Percentiles rank a stretch among this genome's conserved stretches.
Evolutionary conservation across 1,140 invertebrate genomes (phyloP).

Genomic region (Manduca sexta): DNA sequence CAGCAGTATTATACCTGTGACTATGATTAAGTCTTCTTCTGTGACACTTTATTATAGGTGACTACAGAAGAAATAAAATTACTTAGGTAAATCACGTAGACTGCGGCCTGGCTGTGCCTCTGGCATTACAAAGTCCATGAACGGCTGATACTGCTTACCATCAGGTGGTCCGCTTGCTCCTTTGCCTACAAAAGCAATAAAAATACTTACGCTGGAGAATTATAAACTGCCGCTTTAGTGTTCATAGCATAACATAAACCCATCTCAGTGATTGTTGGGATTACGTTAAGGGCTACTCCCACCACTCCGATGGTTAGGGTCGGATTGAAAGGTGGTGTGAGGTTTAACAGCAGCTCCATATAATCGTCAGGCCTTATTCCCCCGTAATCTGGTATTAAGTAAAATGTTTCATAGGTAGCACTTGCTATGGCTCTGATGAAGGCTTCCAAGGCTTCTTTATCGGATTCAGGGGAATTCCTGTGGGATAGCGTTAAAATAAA

Average conservation of each 20-base stretch:
- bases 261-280: conserved; percentile 77
- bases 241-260: conserved; percentile 80
- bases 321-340: conserved; percentile 73
- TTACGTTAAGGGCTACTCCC: conserved; percentile 64
- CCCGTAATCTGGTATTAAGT: conserved; percentile 67
- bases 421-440: conserved; percentile 74
- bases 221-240: conserved; percentile 77
- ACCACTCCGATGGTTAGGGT: conserved; percentile 72
- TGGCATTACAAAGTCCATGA: too few relatives aligned
- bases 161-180: too few relatives aligned
- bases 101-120: too few relatives aligned
- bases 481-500: too few relatives aligned
- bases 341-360: conserved; percentile 71
- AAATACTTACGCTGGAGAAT: conserved; percentile 73
- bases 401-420: conserved; percentile 75
- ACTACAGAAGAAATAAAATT: too few relatives aligned
- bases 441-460: conserved; percentile 67
- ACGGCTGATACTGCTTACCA: too few relatives aligned
- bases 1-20: too few relatives aligned
- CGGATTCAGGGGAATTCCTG: conserved; percentile 55
- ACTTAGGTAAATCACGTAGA: too few relatives aligned
- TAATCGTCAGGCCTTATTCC: conserved; percentile 72
- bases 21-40: too few relatives aligned
- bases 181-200: conserved; percentile 1
- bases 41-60: too few relatives aligned